Evolutionary conservation across 2,797 vertebrate species (phyloP).

Genomic region (Xiphorhynchus erythropygius): DNA sequence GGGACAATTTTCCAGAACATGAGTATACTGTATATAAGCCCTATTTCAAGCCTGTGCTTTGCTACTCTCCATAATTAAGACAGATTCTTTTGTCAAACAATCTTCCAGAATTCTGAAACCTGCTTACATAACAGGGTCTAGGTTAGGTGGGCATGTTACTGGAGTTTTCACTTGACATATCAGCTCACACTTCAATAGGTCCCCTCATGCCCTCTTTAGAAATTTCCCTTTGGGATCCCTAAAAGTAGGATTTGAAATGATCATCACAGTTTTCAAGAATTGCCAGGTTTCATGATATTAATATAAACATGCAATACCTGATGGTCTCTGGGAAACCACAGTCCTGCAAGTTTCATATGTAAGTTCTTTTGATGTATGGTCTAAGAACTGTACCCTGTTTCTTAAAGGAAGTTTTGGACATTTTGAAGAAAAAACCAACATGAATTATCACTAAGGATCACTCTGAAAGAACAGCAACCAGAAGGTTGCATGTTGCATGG

Average conservation of each 20-base stretch:
- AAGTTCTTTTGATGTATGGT: background rate
- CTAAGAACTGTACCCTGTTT: background rate
- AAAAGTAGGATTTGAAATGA: background rate
- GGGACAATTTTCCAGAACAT: background rate
- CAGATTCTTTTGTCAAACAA: background rate
- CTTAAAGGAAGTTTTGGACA: background rate
- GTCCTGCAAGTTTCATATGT: background rate
- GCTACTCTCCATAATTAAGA: background rate
- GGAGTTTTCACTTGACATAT: background rate
- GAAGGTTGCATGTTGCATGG: background rate
- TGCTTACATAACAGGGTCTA: background rate
- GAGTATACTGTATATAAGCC: background rate
- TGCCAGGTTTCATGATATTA: background rate
- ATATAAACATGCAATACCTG: background rate
- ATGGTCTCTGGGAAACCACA: background rate
- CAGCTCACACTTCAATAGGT: background rate
- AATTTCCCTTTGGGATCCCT: background rate
- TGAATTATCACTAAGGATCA: background rate
- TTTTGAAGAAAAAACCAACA: background rate
- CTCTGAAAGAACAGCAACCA: background rate
- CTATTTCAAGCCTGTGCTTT: background rate
- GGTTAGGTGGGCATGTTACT: background rate
- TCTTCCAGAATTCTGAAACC: background rate
- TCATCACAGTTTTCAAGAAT: background rate
- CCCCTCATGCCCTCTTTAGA: background rate